A percentile compares a stretch with the other conserved stretches of the same genome.
Conservation (phyloP, 2,888 invertebrate species). For the Agrotis segetum region DNA sequence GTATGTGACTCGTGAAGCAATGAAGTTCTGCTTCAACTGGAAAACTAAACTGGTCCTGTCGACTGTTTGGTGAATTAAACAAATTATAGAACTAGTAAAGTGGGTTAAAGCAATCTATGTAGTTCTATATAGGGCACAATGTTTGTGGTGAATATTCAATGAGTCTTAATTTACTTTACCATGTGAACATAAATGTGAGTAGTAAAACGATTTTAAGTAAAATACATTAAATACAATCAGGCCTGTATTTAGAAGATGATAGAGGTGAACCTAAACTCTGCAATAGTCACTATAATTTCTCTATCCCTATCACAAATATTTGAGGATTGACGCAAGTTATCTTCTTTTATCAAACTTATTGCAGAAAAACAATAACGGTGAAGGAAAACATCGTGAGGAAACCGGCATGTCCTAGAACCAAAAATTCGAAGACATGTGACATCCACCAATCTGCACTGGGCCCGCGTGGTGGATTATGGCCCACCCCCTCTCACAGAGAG, state of each 20-base stretch:
- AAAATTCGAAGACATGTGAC: no score
- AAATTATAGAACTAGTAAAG: conserved; percentile 33
- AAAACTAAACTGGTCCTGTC: conserved; percentile 5
- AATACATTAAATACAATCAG: not conserved
- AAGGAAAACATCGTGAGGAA: no score
- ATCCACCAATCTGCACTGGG: no score
- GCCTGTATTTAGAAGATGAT: not conserved
- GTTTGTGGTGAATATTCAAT: conserved; percentile 1
- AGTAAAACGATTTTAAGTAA: not conserved
- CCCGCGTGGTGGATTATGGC: no score
- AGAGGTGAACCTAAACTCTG: no score
- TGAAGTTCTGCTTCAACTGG: conserved; percentile 4
- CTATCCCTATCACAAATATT: no score
- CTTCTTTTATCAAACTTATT: no score
- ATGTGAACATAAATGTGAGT: not conserved
- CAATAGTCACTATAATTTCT: not conserved
- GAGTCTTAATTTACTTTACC: not conserved
- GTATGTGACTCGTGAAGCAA: conserved; percentile 45
- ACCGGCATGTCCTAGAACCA: no score
- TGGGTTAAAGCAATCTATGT: conserved; percentile 26
- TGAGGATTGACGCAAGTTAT: no score
- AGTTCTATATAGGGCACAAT: conserved; percentile 2
- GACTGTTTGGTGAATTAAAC: conserved; percentile 26
- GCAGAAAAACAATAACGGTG: no score
- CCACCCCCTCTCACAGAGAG: no score